Percentiles rank a stretch among this genome's conserved stretches.
phyloP scores from a whole-genome alignment of 2,888 invertebrate genomes.

The Pilophorus perplexus region DNA sequence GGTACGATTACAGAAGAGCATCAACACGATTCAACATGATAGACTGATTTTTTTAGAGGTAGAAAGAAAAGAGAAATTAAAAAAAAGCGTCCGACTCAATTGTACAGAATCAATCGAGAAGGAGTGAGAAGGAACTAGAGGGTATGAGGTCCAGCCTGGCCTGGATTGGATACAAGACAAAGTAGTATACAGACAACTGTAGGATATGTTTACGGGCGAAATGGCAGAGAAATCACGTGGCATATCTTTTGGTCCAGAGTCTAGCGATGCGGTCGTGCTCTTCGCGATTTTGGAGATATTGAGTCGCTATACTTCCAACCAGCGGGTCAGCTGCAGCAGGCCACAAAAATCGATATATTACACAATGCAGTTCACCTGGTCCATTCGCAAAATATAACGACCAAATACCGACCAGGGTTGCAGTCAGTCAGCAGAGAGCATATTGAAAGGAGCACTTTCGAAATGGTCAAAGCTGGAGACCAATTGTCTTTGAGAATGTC shows the following conservation, averaged over 20 bases:
- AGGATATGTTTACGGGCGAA: conserved; percentile 18
- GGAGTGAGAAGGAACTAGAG: conserved; percentile 32
- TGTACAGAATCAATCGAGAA: too few relatives aligned
- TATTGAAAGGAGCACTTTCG: conserved; percentile 95
- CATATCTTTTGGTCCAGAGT: conserved; percentile 97
- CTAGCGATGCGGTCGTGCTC: conserved; percentile 98
- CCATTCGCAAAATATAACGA: neutral
- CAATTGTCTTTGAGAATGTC: conserved; percentile 98
- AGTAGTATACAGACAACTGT: conserved; percentile 4
- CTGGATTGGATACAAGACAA: too few relatives aligned
- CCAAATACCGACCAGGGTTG: conserved; percentile 89
- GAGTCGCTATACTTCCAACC: conserved; percentile 96
- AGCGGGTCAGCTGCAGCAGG: conserved; percentile 86
- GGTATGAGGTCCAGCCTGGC: conserved; percentile 21
- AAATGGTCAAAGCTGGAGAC: conserved; percentile 98
- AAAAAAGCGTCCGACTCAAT: too few relatives aligned
- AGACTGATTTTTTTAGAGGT: too few relatives aligned
- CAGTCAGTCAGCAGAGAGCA: conserved; percentile 97
- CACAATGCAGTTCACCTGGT: neutral
- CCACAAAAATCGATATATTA: conserved; percentile 24
- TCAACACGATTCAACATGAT: too few relatives aligned
- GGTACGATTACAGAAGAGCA: too few relatives aligned
- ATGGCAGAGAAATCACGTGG: conserved; percentile 67
- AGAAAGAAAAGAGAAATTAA: too few relatives aligned
- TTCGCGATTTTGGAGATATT: conserved; percentile 94